phyloP scores from a whole-genome alignment of 2,797 vertebrate species.

The Manis crassicaudata region DNA sequence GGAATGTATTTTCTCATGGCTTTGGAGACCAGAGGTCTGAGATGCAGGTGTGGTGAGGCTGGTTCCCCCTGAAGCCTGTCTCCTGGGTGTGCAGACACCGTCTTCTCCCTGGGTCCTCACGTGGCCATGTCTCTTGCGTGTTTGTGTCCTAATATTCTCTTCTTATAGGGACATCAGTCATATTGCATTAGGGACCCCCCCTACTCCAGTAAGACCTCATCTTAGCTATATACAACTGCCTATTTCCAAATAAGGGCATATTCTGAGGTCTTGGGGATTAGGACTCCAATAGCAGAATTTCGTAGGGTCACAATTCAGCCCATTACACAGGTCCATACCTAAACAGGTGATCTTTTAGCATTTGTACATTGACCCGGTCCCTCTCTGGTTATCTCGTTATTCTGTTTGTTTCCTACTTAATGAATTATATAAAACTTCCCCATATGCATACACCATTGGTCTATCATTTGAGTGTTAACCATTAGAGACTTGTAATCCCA shows the following conservation, averaged over 20 bases:
- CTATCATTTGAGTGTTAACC: accelerated
- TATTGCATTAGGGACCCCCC: not conserved
- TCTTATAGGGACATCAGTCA: too few species aligned
- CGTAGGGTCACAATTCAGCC: accelerated
- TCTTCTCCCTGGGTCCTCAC: not conserved
- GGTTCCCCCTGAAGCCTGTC: not conserved
- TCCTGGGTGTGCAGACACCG: accelerated
- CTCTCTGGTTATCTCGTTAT: accelerated
- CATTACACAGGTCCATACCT: accelerated
- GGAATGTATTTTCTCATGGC: not conserved
- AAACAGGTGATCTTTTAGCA: accelerated
- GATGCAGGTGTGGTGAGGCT: not conserved
- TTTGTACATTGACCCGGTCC: accelerated
- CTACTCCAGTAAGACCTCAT: not conserved
- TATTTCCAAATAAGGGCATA: not conserved
- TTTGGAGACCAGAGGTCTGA: accelerated
- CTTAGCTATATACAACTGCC: too few species aligned
- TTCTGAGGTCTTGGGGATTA: not conserved
- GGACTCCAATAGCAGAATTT: accelerated
- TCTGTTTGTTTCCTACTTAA: accelerated
- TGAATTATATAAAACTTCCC: accelerated
- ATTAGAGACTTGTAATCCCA: accelerated
- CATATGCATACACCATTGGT: accelerated
- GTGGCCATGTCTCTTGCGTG: not conserved
- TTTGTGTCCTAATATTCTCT: not conserved